These are phyloP conservation scores for Drosophila kanapiae DNA, from an alignment of 1,140 invertebrate species.

Conservation along the genomic window DNA sequence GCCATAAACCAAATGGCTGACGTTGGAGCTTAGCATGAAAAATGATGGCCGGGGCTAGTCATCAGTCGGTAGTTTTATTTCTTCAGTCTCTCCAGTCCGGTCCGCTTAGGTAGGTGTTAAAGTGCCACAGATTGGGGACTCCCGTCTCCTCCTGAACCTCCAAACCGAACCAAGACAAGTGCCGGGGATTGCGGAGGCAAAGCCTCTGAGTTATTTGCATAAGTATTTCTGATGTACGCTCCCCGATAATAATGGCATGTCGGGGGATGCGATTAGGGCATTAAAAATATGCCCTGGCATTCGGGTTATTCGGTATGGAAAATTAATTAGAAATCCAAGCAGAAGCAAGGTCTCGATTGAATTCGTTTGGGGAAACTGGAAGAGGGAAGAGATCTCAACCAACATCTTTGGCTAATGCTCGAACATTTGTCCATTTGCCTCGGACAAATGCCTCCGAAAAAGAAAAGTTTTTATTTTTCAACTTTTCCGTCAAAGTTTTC, in stretches of 20 bases:
- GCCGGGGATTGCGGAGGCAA: conserved; percentile 31
- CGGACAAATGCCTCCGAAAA: conserved; percentile 31
- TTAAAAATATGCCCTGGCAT: conserved; percentile 18
- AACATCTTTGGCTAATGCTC: conserved; percentile 59
- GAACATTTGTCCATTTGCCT: conserved; percentile 71
- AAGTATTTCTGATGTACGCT: conserved; percentile 46
- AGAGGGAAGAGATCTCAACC: conserved; percentile 8
- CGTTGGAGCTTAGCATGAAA: conserved; percentile 82
- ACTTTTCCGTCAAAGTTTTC: conserved; percentile 52
- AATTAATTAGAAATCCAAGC: conserved; percentile 45
- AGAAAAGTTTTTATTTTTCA: conserved; percentile 62
- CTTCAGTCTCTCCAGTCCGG: conserved; percentile 3
- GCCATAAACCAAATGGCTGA: conserved; percentile 83
- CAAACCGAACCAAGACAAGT: conserved; percentile 38
- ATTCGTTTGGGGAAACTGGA: background rate
- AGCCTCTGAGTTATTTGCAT: conserved; percentile 55
- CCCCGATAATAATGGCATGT: conserved; percentile 28
- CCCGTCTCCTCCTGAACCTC: background rate
- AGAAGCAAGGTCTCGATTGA: conserved; percentile 7
- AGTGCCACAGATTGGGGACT: conserved; percentile 64
- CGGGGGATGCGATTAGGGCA: conserved; percentile 18
- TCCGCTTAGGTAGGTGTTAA: conserved; percentile 75
- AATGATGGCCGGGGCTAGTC: conserved; percentile 69
- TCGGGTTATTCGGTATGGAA: conserved; percentile 37
- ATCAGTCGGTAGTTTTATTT: conserved; percentile 55